Base-by-base conservation (phyloP, 2,888 invertebrate species). In the Diplolepis rosae region DNA sequence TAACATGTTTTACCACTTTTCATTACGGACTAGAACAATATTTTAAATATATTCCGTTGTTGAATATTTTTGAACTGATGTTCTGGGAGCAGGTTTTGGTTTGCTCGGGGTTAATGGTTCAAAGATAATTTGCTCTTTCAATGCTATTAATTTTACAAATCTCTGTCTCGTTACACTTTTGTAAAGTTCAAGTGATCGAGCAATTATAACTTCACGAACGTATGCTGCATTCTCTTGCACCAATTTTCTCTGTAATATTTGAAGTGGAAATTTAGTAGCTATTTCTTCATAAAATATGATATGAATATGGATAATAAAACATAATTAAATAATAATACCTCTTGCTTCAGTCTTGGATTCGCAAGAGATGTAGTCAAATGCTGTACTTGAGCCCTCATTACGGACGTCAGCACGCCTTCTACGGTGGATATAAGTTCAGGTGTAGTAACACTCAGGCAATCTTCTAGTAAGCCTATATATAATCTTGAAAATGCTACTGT, bases 401-500 rank as follows among this genome's bases (percentile, higher is more conserved):
- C 93, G 67, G 93, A 92, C 80, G 92, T 91, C 56, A 96, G 90
- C 66, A 94, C 93, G 72, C 93, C 93, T 79, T 94, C 94, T 61
- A 96, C 92, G 0, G 93, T 91, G 77, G 92, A 91, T 88, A 95
- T 92, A 84, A 94, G 91, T 86, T 95, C 95, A 27, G 93, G 92
- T 0, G 94, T 94, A 75, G 93, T 92, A 73, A 96, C 90, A 82
- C 93, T 92, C 78, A 96, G 88, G 78, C 96, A 94, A 84, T 96
- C 94, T 79, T 94, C 93, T 75, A 95, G 91, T 73, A 96, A 90
- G 27, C 92, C 92, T 51, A 95, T 89, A 81, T 93, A 94, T 4
- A 94, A 91, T 88, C 94, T 95, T 5, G 94, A 93, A 89, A 96
- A 96, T 84, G 94, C 93, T 76, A 95, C 90, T 4, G 95, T 95